These are phyloP conservation scores for Protosalanx chinensis DNA, from an alignment of 2,797 vertebrate species.

Conservation along the genomic window DNA sequence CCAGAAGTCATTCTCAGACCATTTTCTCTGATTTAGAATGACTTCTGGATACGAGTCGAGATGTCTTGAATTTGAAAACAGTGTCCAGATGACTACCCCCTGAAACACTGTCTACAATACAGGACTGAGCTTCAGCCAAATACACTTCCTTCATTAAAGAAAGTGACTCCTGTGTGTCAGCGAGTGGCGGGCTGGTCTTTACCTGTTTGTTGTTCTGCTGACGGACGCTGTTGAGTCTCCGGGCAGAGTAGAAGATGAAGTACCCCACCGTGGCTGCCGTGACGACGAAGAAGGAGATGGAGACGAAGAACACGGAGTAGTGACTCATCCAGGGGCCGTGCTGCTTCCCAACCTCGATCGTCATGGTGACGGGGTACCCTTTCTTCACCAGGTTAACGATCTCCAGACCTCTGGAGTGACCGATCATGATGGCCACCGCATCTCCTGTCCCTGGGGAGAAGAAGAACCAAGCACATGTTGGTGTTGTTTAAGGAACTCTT, in stretches of 20 bases:
- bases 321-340: constrained; percentile 78
- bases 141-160: too few relatives aligned
- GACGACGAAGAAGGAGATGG: constrained; percentile 81
- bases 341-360: constrained; percentile 80
- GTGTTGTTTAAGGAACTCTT: too few relatives aligned
- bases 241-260: constrained; percentile 83
- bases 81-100: too few relatives aligned
- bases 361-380: constrained; percentile 73
- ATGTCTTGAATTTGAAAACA: too few relatives aligned
- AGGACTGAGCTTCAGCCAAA: too few relatives aligned
- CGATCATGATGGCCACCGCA: constrained; percentile 83
- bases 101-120: too few relatives aligned
- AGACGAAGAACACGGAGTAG: constrained; percentile 85
- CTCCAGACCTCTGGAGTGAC: constrained; percentile 73
- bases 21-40: too few relatives aligned
- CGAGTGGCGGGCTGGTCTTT: constrained; percentile 16
- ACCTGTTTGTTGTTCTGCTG: constrained; percentile 76
- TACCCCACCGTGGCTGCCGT: constrained; percentile 82
- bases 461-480: too few relatives aligned
- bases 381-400: constrained; percentile 63
- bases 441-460: constrained; percentile 51
- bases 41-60: too few relatives aligned
- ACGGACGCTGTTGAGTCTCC: constrained; percentile 72
- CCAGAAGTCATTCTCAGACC: too few relatives aligned
- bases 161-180: too few relatives aligned